These are phyloP conservation scores for Zoanthus gigantus DNA, from an alignment of 92 coral and sea anemone species.

Conservation along the genomic window DNA sequence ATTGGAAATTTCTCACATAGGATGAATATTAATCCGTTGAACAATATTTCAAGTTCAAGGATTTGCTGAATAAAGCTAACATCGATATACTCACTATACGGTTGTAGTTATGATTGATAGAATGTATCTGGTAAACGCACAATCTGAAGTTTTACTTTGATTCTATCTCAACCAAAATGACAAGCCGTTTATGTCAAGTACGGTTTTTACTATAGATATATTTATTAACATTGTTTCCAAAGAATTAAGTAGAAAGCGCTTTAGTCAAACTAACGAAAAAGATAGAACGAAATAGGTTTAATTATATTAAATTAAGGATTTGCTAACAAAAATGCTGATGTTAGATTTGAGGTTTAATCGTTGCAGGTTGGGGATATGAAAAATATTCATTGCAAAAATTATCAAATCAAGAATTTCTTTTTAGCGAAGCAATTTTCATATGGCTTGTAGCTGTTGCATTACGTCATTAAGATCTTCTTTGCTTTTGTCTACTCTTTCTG, in stretches of 20 bases:
- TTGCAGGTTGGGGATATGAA: background rate
- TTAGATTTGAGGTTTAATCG: background rate
- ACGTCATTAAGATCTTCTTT: slow-evolving; percentile 47
- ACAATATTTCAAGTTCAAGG: background rate
- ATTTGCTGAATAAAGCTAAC: background rate
- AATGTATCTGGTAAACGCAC: background rate
- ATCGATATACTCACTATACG: background rate
- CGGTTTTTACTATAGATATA: no score
- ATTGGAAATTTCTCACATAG: background rate
- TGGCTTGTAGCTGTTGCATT: slow-evolving; percentile 42
- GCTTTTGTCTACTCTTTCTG: slow-evolving; percentile 29
- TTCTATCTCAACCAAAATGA: background rate
- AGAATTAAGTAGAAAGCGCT: no score
- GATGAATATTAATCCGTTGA: background rate
- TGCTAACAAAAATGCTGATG: background rate
- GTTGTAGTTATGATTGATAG: background rate
- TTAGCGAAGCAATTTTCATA: background rate
- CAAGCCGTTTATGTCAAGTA: no score
- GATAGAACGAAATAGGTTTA: background rate
- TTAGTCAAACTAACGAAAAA: no score
- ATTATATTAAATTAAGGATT: background rate
- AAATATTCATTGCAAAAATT: background rate
- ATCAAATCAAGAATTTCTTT: background rate
- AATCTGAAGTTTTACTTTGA: background rate
- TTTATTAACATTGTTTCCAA: no score